Evolutionary conservation across 2,797 vertebrate genomes (phyloP), one percentile per base, ranked within the genome.

Genomic region (Aldrovandia affinis): DNA sequence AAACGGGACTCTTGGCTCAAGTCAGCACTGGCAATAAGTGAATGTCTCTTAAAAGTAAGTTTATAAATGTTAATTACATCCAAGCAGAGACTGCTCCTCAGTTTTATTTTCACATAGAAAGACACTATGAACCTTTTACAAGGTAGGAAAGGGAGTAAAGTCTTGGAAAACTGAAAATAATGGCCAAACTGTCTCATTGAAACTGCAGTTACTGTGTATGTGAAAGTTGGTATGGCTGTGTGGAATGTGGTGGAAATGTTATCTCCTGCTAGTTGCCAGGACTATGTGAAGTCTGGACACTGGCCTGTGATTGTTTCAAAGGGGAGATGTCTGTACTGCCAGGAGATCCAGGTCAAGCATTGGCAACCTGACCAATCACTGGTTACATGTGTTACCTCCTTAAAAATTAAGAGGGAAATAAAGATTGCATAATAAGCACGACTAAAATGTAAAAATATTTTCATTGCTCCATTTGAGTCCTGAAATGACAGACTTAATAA

Each of bases 151-250:
- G 9, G 30, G 10, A 33, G n/a, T 14, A 68, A 68, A 33, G 28
- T n/a, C 63, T 28, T 30, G 68, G 68, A 15, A 22, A 73, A 54
- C 50, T 20, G 36, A 52, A 77, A 59, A 89, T 10, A 77, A 20
- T 77, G 73, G 22, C 14, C 68, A 91, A 92, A 91, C 93, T 93
- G 92, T 91, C 18, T 89, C 1, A 83, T 83, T 85, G 1, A 77
- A 22, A 63, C 78, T 87, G 87, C 89, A 88, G 82, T 65, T 73
- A 75, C 81, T 88, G 85, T 87, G 84, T 87, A 82, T 81, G 83
- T 86, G 88, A 85, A 91, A 89, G 89, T 89, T 87, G 87, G 88
- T 90, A 91, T 87, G 63, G 88, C 84, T 82, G 57, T 87, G 89
- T 84, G 83, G 86, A 92, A 92, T 79, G 78, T 33, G 6, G 47